Evolutionary conservation across 2,888 invertebrate species (phyloP).

Genomic region (Agriopis marginaria): DNA sequence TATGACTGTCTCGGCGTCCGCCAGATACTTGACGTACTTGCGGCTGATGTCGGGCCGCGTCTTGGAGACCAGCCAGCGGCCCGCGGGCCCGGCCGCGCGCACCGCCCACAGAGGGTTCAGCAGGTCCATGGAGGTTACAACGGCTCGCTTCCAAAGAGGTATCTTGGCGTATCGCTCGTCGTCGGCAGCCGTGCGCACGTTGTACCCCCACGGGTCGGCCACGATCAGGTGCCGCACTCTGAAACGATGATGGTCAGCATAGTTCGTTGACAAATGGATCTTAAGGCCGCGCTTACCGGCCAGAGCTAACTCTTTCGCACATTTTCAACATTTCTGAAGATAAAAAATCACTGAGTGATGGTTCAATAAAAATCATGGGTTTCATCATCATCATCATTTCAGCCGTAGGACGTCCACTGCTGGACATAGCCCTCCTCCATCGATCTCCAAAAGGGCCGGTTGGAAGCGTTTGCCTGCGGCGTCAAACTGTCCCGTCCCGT

Average conservation of each 20-base stretch:
- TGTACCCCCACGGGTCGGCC: slow-evolving; percentile 96
- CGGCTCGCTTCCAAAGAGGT: slow-evolving; percentile 93
- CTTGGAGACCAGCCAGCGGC: slow-evolving; percentile 94
- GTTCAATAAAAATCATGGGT: too few species aligned
- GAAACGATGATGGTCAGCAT: slow-evolving; percentile 33
- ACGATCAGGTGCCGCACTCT: slow-evolving; percentile 96
- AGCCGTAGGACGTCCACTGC: too few species aligned
- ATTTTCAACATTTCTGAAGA: too few species aligned
- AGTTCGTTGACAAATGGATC: too few species aligned
- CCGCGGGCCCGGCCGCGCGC: slow-evolving; percentile 94
- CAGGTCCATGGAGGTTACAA: slow-evolving; percentile 92
- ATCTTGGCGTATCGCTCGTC: slow-evolving; percentile 86
- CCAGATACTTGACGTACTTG: slow-evolving; percentile 90
- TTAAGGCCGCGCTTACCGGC: too few species aligned
- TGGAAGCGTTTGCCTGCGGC: too few species aligned
- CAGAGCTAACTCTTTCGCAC: too few species aligned
- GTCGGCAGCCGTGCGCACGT: slow-evolving; percentile 88
- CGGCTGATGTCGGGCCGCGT: slow-evolving; percentile 95
- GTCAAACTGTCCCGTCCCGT: too few species aligned
- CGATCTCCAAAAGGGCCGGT: too few species aligned
- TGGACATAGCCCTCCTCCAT: too few species aligned
- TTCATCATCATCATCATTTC: too few species aligned
- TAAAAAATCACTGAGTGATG: too few species aligned
- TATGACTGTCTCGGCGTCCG: slow-evolving; percentile 89
- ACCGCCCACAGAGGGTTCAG: slow-evolving; percentile 97